Base-by-base conservation (phyloP, 1,140 invertebrate species). In the Drosophila micromelanica region DNA sequence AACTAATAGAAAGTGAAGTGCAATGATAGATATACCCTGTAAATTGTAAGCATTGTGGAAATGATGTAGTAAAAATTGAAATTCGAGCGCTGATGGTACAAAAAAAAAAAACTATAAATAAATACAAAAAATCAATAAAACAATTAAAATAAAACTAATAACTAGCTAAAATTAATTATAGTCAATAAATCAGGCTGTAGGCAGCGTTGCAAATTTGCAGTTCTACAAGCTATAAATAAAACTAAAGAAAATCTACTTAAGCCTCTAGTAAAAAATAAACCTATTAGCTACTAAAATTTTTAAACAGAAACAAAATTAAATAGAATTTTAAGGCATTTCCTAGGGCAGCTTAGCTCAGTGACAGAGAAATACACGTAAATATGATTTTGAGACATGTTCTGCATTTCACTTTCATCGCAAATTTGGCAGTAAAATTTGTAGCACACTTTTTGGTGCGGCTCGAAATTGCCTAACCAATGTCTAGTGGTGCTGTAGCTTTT, bases 41-140 rank as follows among this genome's bases (percentile, higher is more conserved):
- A 81, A 76, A 85, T 89, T 82, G 42, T 62, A 62, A 70, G 67
- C 27, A 57, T 57, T 57, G 40, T 57, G 55, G 13, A 57, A 77
- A 69, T 59, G 54, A 76, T 68, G 65, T 71, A 64, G 63, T 63
- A 59, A 65, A 64, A 76, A 70, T 63, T 77, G 43, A 90, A 91
- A 91, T 90, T 84, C 79, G 90, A 91, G 90, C 90, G 90, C 90
- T 91, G 90, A 91, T 80, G 85, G 90, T 91, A 91, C 90, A 91
- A 91, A 91, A 69, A 59, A 57, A 49, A 30, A 32, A 43, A 72
- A 46, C 30, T 13, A 56, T 13, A 17, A 17, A 17, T 1, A 17
- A 17, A 56, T 13, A 17, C 1, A 17, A 17, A 17, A 17, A 1
- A 17, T 17, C 17, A 17, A 17, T 38, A 63, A 45, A 71, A 45